phyloP scores from a whole-genome alignment of 2,113 vertebrate species.

The Anseranas semipalmata region DNA sequence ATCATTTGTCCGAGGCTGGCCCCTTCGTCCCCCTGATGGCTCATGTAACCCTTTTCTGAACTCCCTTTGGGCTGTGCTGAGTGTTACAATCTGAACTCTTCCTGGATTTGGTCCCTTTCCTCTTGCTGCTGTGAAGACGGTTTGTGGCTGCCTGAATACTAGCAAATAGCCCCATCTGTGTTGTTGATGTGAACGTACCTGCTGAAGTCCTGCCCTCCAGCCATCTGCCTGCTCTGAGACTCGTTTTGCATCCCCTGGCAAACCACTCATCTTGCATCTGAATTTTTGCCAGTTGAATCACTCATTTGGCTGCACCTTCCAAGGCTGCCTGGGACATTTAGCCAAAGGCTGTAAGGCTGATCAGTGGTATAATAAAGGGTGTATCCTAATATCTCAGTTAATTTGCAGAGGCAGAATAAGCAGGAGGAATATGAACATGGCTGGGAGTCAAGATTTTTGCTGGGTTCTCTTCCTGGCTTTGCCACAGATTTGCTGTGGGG shows the following conservation, averaged over 20 bases:
- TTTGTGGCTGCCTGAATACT: background rate
- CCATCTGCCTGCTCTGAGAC: background rate
- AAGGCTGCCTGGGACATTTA: conserved; percentile 29
- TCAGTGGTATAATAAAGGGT: conserved; percentile 49
- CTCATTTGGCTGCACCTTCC: conserved; percentile 35
- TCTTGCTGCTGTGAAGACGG: background rate
- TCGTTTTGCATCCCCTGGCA: conserved; percentile 35
- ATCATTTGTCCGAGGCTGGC: conserved; percentile 56
- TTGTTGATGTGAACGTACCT: background rate
- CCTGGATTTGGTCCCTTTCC: conserved; percentile 42
- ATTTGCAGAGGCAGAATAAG: conserved; percentile 38
- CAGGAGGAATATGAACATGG: background rate
- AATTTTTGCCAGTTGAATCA: conserved; percentile 51
- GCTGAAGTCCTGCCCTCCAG: conserved; percentile 23
- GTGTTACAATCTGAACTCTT: conserved; percentile 48
- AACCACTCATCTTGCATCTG: conserved; percentile 13
- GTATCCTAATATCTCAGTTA: conserved; percentile 28
- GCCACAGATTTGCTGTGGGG: background rate
- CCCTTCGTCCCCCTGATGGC: background rate
- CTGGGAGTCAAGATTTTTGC: background rate
- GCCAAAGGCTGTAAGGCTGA: conserved; percentile 32
- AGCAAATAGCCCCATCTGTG: background rate
- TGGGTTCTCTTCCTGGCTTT: background rate
- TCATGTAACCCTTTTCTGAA: conserved; percentile 55
- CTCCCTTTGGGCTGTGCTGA: conserved; percentile 53